Evolutionary conservation across 2,797 vertebrate genomes (phyloP).

Genomic region (Chiloscyllium punctatum): DNA sequence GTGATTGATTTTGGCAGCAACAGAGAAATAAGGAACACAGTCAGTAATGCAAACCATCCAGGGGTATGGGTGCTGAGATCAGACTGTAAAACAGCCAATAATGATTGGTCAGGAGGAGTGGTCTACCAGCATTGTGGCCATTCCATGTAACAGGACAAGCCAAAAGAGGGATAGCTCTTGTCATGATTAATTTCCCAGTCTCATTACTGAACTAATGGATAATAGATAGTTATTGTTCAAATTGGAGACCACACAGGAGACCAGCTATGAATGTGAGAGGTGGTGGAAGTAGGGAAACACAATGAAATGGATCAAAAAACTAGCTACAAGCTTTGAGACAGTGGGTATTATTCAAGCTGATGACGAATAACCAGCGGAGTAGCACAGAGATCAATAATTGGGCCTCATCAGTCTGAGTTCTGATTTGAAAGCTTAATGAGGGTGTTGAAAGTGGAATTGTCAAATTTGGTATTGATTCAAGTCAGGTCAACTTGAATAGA

Average conservation of each 20-base stretch:
- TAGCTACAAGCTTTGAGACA: not conserved
- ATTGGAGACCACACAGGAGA: not conserved
- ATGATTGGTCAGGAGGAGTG: no score
- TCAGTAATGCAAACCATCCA: no score
- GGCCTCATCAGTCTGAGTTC: not conserved
- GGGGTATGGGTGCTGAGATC: no score
- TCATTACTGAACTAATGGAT: not conserved
- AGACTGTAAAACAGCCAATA: no score
- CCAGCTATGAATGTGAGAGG: not conserved
- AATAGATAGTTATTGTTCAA: not conserved
- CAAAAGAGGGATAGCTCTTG: no score
- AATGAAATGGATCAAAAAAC: no score
- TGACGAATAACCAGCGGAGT: not conserved
- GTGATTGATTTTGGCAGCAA: not conserved
- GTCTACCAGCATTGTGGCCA: no score
- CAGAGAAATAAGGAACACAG: not conserved
- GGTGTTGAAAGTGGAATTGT: not conserved
- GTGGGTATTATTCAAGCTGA: not conserved
- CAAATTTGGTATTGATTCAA: not conserved
- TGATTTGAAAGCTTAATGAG: not conserved
- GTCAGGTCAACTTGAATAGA: not conserved
- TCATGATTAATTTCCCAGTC: not conserved
- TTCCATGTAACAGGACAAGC: no score
- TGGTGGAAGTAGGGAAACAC: not conserved
- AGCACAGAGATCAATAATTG: not conserved